Conservation (phyloP, 2,888 invertebrate species). For the Andrena hattorfiana region DNA sequence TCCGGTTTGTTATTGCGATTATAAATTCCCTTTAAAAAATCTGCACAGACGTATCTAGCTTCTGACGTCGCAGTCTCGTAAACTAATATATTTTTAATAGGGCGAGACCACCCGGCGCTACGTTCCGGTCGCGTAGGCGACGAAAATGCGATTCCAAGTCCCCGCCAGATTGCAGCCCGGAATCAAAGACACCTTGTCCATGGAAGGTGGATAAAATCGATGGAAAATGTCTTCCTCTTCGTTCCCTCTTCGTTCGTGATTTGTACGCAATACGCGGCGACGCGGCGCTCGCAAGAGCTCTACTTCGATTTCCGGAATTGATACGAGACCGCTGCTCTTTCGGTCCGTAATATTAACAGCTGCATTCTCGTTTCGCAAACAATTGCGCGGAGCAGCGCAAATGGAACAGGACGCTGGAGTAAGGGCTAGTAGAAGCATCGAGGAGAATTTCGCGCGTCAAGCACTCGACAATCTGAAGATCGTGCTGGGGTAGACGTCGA, state of each 20-base stretch:
- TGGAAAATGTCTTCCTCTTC: slow-evolving; percentile 24
- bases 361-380: background rate
- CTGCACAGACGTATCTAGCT: too few species aligned
- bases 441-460: background rate
- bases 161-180: slow-evolving; percentile 35
- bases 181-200: slow-evolving; percentile 13
- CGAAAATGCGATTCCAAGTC: slow-evolving; percentile 21
- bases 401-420: background rate
- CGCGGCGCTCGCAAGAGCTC: background rate
- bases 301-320: background rate
- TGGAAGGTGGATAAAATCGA: slow-evolving; percentile 20
- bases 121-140: background rate
- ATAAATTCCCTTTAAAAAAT: too few species aligned
- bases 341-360: background rate
- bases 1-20: too few species aligned
- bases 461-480: background rate
- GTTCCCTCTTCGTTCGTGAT: background rate
- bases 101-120: background rate
- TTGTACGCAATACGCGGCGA: slow-evolving; percentile 3
- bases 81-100: slow-evolving; percentile 13
- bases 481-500: background rate
- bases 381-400: background rate
- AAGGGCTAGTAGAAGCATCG: background rate
- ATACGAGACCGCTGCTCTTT: background rate
- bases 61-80: background rate